phyloP scores from a whole-genome alignment of 2,113 vertebrate genomes.

The Zosterops lateralis region DNA sequence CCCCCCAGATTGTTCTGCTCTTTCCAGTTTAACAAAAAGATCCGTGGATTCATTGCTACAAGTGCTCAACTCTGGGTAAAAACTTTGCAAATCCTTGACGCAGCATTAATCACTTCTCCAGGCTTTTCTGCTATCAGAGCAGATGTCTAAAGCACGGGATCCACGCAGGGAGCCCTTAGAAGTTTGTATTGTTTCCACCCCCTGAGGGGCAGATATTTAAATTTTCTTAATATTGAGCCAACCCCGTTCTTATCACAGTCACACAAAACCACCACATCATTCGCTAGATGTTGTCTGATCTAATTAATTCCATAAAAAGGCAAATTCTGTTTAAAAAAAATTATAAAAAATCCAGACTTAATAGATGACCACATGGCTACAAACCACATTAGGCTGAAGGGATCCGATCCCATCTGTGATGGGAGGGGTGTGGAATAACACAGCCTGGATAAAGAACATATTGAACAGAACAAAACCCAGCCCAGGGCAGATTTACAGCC shows the following conservation, averaged over 20 bases:
- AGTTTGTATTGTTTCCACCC: constrained; percentile 12
- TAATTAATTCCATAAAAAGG: constrained; percentile 41
- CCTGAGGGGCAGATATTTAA: constrained; percentile 24
- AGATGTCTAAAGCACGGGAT: constrained; percentile 20
- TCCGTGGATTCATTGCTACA: background rate
- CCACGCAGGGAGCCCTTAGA: constrained; percentile 18
- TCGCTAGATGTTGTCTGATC: background rate
- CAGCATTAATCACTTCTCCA: background rate
- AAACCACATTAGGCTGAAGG: background rate
- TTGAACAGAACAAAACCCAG: constrained; percentile 1
- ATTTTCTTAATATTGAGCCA: constrained; percentile 19
- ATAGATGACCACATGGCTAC: background rate
- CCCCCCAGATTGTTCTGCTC: background rate
- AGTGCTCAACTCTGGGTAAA: background rate
- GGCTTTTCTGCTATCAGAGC: background rate
- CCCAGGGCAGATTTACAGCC: constrained; percentile 1
- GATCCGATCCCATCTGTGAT: background rate
- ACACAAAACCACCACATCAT: background rate
- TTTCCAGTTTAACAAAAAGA: background rate
- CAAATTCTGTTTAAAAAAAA: background rate
- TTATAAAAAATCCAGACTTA: background rate
- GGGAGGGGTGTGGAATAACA: background rate
- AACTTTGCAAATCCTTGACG: constrained; percentile 32
- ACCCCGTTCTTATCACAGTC: constrained; percentile 23
- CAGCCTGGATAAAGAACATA: background rate